Evolutionary conservation across 2,888 invertebrate species (phyloP).

Genomic region (Teleiodes luculella): DNA sequence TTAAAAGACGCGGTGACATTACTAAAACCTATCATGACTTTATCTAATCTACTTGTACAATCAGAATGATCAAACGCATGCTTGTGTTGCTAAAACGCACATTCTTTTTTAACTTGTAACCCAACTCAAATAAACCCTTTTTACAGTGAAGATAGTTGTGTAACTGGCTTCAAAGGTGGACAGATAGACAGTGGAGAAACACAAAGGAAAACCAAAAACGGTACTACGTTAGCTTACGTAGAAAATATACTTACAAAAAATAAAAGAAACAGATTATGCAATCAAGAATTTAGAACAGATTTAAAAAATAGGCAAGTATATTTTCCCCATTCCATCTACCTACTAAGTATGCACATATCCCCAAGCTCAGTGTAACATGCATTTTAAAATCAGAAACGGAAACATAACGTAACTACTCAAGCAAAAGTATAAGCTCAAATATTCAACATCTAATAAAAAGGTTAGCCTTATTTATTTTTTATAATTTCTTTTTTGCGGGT

Average conservation of each 20-base stretch:
- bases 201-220: neutral
- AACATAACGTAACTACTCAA: slow-evolving; percentile 40
- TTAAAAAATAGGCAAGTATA: neutral
- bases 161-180: neutral
- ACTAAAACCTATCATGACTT: no score
- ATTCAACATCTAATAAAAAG: neutral
- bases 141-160: neutral
- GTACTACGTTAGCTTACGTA: neutral
- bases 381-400: slow-evolving; percentile 37
- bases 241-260: neutral
- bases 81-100: no score
- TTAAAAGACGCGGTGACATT: no score
- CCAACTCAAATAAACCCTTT: neutral
- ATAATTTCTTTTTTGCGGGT: no score
- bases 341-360: slow-evolving; percentile 39
- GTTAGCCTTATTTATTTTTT: no score
- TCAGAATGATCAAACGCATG: no score
- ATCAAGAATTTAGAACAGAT: neutral
- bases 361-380: slow-evolving; percentile 58
- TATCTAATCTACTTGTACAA: no score
- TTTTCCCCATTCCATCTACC: slow-evolving; percentile 20
- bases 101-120: neutral
- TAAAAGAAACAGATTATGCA: neutral
- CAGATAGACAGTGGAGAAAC: neutral
- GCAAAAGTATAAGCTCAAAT: slow-evolving; percentile 17